Base-by-base conservation (phyloP, 2,888 invertebrate genomes). In the Ichneumoninae sp. region DNA sequence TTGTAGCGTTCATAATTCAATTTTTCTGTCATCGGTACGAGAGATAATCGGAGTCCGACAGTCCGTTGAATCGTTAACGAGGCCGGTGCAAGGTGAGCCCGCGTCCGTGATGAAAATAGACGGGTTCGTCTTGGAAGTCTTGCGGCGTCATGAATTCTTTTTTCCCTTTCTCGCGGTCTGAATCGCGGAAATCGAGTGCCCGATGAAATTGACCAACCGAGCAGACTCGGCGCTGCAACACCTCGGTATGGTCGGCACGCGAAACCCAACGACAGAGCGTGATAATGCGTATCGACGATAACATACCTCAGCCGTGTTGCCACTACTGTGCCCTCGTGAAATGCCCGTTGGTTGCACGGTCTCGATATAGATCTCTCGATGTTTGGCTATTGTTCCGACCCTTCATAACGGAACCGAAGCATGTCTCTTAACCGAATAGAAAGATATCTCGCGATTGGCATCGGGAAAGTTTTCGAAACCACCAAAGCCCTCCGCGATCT, bases 251-350 rank as follows among this genome's bases (percentile, higher is more conserved):
- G 81, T 54, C 75, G 78, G 69, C 50, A 70, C 62, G 69, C 71
- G 71, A 78, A 78, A 70, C 78, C 70, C 65, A 68, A 81, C 74
- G 78, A 81, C 66, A 70, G 69, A 60, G 50, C 75, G 54, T 70
- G 50, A 71, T 70, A 69, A 65, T 40, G 8, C 10, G 65, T 70
- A 75, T 77, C 50, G 66, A 57, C 78, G 66, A 71, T 84, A 84
- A 84, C 69, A 65, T 70, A 70, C 33, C 50, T 54, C 5, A 3
- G 60, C 4, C 0, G 7, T 3, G 16, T 5, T n/a, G 16, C 50
- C 6, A 50, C 50, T 44, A 44, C 44, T 16, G 13, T 16, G 44
- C 44, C 3, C 60, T 84, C 78, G 74, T 84, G 57, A 81, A 81
- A 70, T 79, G 57, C 44, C 69, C 57, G 19, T 71, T 57, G n/a